Base-by-base conservation (phyloP, 2,888 invertebrate species). In the Dastarcus helophoroides region DNA sequence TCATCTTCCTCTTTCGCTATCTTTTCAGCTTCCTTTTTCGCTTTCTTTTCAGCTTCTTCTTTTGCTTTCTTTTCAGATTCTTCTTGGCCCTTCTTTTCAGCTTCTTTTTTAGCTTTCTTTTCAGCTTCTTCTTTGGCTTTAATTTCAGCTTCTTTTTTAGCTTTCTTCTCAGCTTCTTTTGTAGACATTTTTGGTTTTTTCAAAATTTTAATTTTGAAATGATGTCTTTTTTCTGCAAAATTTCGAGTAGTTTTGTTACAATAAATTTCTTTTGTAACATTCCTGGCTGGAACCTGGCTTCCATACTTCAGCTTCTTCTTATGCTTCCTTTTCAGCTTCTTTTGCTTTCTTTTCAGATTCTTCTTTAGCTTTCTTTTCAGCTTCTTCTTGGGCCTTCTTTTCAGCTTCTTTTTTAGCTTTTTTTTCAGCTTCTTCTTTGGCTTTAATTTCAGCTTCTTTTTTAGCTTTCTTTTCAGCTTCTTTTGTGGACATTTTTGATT, bases 311-410 rank as follows among this genome's bases (percentile, higher is more conserved):
- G 7, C 7, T 8, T n/a, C n/a, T 7, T 8, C 19, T 19, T 29
- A 26, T 14, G 25, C 35, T 29, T 38, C 37, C 6, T 35, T 36
- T 15, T 37, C 37, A 27, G 34, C 34, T 29, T 36, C 36, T 32
- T 26, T 16, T 10, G 21, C 28, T 16, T 14, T 22, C 30, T 27
- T 24, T 14, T 39, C 13, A 17, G 24, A 19, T 7, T 35, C 26
- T 29, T 29, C 29, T 26, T 27, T 12, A 6, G 14, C 19, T 26
- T 34, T 26, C 9, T 25, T 11, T 22, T 32, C 29, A 30, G 36
- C 25, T 15, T 31, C 31, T 29, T 35, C 33, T 22, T 26, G 26
- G 11, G 12, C 25, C 26, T 35, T 31, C 25, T 23, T 23, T 26
- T 39, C 32, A 25, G 17, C 35, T 31, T 23, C 37, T 32, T 39